Evolutionary conservation across 2,888 invertebrate species (phyloP), one percentile per base, ranked within the genome.

Genomic region (Orthosia cruda): DNA sequence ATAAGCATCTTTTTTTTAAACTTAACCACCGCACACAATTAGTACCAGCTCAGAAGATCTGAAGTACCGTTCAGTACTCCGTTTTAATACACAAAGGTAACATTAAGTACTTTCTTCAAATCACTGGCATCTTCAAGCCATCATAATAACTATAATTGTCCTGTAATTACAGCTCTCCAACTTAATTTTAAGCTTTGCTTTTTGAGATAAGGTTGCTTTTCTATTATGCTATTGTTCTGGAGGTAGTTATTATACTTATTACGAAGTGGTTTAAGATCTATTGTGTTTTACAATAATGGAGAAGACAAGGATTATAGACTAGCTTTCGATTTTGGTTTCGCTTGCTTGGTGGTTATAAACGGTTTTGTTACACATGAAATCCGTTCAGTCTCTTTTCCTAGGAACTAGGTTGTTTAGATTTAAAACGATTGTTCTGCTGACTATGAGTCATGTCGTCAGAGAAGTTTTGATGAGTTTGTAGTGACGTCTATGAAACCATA

Each of bases 271-370:
- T 80, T 61, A 49, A 59, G 50, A 69, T 75, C 64, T 69, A 79
- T 79, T 79, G 79, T 79, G 40, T 81, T 74, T 72, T 12, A 80
- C n/a, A 50, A 69, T 65, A 68, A 74, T 74, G 47, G 64, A 54
- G 32, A 40, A 47, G 20, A 52, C 55, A 47, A 40, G 47, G 40
- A 65, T 68, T 68, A 40, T 80, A 65, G 23, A 59, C 77, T 59
- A 64, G 59, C 78, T 82, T 82, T 82, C 67, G 40, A 15, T 59
- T 61, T 16, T 67, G 66, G 71, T 49, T 80, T 62, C 74, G 70
- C 77, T 81, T 65, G 67, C 72, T 50, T 83, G 80, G 9, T 58
- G 49, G 9, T 20, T 52, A n/a, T 78, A 80, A 80, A 47, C 74
- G 62, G 26, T 77, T 59, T 12, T 45, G 80, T 61, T 57, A 45